These are phyloP conservation scores for Protaetia brevitarsis DNA, from an alignment of 1,140 invertebrate species.

Conservation along the genomic window DNA sequence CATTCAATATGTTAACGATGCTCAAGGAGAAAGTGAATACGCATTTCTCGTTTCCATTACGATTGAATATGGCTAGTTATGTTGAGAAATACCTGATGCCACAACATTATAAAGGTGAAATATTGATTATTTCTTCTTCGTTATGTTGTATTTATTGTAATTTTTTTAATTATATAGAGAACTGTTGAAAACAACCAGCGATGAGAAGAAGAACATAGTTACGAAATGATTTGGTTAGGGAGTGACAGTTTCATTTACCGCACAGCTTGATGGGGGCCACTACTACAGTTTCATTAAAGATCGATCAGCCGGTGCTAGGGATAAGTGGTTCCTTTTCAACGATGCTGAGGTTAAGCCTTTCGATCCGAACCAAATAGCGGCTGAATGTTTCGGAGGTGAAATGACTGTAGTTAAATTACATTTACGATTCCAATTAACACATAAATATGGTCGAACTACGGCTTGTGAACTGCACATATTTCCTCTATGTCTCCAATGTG, in stretches of 20 bases:
- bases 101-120: conserved; percentile 72
- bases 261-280: conserved; percentile 92
- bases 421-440: too few species aligned
- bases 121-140: too few species aligned
- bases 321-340: conserved; percentile 94
- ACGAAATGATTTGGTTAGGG: conserved; percentile 89
- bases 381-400: conserved; percentile 95
- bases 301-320: conserved; percentile 65
- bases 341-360: conserved; percentile 96
- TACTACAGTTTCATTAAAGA: conserved; percentile 96
- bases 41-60: conserved; percentile 93
- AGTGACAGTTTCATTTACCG: conserved; percentile 95
- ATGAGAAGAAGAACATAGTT: conserved; percentile 57
- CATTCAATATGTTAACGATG: conserved; percentile 97
- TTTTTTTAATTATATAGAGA: too few species aligned
- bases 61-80: conserved; percentile 91
- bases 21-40: conserved; percentile 96
- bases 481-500: too few species aligned
- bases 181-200: conserved; percentile 53
- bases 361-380: conserved; percentile 88
- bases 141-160: too few species aligned
- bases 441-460: too few species aligned
- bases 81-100: conserved; percentile 92
- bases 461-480: too few species aligned
- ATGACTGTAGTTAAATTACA: conserved; percentile 81